Evolutionary conservation across 2,113 vertebrate genomes (phyloP), one percentile per base, ranked within the genome.

Genomic region (Anas platyrhynchos): DNA sequence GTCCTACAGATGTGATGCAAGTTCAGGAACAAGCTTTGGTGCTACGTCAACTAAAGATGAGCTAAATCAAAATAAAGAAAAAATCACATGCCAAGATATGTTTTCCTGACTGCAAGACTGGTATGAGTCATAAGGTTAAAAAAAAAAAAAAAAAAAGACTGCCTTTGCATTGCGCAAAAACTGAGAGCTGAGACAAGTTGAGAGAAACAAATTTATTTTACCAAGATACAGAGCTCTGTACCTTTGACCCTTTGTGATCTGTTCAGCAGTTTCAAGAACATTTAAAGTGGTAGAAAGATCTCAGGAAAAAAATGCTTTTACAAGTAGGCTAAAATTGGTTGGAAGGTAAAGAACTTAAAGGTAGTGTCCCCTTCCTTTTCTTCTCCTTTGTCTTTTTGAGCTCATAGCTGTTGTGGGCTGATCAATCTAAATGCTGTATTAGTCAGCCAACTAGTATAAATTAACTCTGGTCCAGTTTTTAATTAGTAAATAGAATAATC

Each of bases 151-250:
- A 4, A 54, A 32, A 34, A 62, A 34, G 17, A 8, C 4, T 43
- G 6, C 25, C 32, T 89, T 72, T 52, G 16, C 8, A 16, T 1
- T 58, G 29, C 8, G 2, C 17, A 56, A 76, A 76, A 63, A 2
- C 31, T 32, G 46, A 76, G 36, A 43, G 9, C 21, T 78, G n/a
- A 27, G 23, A 22, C 22, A 83, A 43, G 9, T 17, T 78, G n/a
- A 27, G 23, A 22, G 26, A 83, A 54, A 41, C 4, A 27, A 67
- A 20, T 68, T n/a, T 18, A 11, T 75, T 11, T 16, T 65, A 11
- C 22, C 7, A 6, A 65, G 31, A 2, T 59, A 0, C 48, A 63
- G n/a, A 15, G 4, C 12, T 68, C 14, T 73, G 7, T 62, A 0
- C 46, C 61, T 48, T 72, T 17, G 9, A 63, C 46, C 3, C 0